Percentiles rank a stretch among this genome's conserved stretches.
Conservation (phyloP, 2,797 vertebrate genomes). For the Staurois parvus region DNA sequence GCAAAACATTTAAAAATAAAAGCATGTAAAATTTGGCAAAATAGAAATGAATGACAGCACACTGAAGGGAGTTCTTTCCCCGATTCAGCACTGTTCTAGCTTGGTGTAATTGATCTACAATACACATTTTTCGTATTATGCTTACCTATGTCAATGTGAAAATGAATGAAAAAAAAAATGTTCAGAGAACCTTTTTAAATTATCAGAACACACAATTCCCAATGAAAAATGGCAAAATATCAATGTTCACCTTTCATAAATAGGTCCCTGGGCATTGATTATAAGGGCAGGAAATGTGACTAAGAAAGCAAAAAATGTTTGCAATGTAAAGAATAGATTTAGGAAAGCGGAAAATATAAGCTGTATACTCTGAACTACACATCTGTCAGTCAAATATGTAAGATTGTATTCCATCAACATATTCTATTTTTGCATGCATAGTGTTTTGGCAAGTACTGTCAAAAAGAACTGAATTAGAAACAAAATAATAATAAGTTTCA, state of each 20-base stretch:
- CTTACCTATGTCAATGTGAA: too few relatives aligned
- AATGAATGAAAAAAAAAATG: too few relatives aligned
- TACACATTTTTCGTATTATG: too few relatives aligned
- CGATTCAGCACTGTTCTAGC: too few relatives aligned
- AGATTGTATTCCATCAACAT: not conserved
- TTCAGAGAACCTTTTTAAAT: too few relatives aligned
- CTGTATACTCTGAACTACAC: not conserved
- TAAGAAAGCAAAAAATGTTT: not conserved
- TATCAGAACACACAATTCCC: not conserved
- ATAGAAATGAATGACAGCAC: too few relatives aligned
- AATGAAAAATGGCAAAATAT: not conserved
- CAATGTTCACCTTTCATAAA: too few relatives aligned
- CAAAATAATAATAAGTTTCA: not conserved
- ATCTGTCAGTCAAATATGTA: slow-evolving; percentile 5
- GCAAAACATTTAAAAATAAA: too few relatives aligned
- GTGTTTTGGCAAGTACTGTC: not conserved
- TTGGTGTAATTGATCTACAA: too few relatives aligned
- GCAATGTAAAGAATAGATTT: not conserved
- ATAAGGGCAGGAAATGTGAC: not conserved
- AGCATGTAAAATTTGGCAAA: too few relatives aligned
- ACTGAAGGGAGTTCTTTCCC: too few relatives aligned
- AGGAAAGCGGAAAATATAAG: not conserved
- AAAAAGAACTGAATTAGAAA: not conserved
- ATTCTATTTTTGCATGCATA: slow-evolving; percentile 8
- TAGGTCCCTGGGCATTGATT: not conserved